Percentiles rank a stretch among this genome's conserved stretches.
Conservation (phyloP, 2,797 vertebrate genomes). For the Oreochromis mossambicus region DNA sequence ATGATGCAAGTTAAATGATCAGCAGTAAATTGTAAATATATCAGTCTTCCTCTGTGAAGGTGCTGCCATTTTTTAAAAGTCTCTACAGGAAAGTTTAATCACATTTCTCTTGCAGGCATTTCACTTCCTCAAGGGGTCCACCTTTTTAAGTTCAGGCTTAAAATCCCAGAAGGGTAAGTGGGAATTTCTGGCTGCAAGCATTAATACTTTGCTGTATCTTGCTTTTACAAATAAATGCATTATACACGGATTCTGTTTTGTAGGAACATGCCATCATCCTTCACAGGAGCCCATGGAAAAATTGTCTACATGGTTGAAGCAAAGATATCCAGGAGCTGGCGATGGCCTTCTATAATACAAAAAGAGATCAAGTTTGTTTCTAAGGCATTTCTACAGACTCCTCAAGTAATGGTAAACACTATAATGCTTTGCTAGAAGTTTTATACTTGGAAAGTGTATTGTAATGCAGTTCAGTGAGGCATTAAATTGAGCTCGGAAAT, state of each 20-base stretch:
- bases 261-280: conserved; percentile 90
- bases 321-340: conserved; percentile 85
- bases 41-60: background rate
- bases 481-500: background rate
- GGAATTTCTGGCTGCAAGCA: background rate
- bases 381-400: conserved; percentile 72
- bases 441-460: background rate
- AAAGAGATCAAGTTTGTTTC: conserved; percentile 85
- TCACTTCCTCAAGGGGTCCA: conserved; percentile 80
- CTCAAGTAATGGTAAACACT: conserved; percentile 74
- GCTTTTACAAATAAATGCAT: background rate
- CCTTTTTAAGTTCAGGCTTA: conserved; percentile 84
- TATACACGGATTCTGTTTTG: background rate
- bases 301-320: conserved; percentile 87
- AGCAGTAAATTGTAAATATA: background rate
- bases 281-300: conserved; percentile 82
- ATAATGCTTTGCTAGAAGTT: background rate
- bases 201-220: background rate
- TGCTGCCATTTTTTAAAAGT: background rate
- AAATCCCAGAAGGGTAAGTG: conserved; percentile 88
- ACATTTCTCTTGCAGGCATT: conserved; percentile 37
- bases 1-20: background rate
- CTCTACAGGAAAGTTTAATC: background rate
- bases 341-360: conserved; percentile 71
- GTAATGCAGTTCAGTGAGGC: background rate